phyloP scores from a whole-genome alignment of 2,797 vertebrate species.

The Tenualosa thibaudeaui region DNA sequence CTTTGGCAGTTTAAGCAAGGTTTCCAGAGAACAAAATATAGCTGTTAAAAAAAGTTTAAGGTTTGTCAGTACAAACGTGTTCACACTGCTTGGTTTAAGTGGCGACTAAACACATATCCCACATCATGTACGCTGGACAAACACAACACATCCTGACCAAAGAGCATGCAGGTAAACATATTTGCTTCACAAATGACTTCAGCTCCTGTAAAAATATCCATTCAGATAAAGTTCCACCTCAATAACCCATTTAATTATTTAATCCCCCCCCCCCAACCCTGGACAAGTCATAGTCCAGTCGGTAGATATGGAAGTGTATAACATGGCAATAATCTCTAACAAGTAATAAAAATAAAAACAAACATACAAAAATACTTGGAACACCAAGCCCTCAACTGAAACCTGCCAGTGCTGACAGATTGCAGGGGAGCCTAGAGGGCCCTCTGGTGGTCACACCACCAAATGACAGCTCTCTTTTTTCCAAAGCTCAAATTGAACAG shows the following conservation, averaged over 20 bases:
- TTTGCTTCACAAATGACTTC: slow-evolving; percentile 3
- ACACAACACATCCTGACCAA: not conserved
- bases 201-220: not conserved
- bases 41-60: not conserved
- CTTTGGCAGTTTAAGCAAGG: slow-evolving; percentile 47
- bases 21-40: slow-evolving; percentile 26
- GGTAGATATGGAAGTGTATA: slow-evolving; percentile 16
- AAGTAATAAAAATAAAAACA: not conserved
- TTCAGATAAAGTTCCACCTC: not conserved
- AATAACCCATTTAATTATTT: not conserved
- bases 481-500: not conserved
- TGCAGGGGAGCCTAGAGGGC: not conserved
- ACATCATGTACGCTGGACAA: slow-evolving; percentile 21
- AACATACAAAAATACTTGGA: slow-evolving; percentile 8
- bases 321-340: not conserved
- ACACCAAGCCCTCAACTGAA: not conserved
- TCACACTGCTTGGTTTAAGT: slow-evolving; percentile 9
- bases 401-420: not conserved
- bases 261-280: not conserved
- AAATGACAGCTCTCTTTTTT: not conserved
- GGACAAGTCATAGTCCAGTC: not conserved
- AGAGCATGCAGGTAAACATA: slow-evolving; percentile 20
- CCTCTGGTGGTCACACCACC: slow-evolving; percentile 13
- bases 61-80: slow-evolving; percentile 11
- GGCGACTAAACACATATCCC: slow-evolving; percentile 17